phyloP scores from a whole-genome alignment of 2,113 vertebrate species.

The Speoplatyrhinus poulsoni region DNA sequence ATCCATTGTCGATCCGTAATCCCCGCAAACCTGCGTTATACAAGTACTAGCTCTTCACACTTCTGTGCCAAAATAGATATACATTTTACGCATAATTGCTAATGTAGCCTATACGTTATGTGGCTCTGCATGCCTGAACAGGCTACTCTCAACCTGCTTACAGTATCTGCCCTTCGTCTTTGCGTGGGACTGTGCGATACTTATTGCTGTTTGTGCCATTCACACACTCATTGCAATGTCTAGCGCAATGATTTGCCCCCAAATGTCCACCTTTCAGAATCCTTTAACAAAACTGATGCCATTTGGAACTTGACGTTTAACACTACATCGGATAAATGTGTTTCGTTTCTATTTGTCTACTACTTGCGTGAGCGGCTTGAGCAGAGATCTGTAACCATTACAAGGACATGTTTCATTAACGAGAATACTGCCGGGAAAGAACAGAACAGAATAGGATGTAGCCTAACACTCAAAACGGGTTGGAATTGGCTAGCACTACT shows the following conservation, averaged over 20 bases:
- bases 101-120: no score
- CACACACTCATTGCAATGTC: not conserved
- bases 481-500: constrained; percentile 3
- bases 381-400: constrained; percentile 2
- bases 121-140: no score
- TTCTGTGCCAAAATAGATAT: no score
- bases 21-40: no score
- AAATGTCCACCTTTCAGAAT: not conserved
- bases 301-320: not conserved
- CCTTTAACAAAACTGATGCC: constrained; percentile 8
- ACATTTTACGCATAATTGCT: no score
- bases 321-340: constrained; percentile 23
- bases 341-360: not conserved
- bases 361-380: constrained; percentile 11
- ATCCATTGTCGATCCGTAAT: no score
- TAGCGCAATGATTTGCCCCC: not conserved
- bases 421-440: constrained; percentile 27
- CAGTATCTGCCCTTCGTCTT: no score
- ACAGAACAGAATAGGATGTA: constrained; percentile 29
- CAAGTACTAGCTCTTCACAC: no score
- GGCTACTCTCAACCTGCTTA: no score
- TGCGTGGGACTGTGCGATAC: no score
- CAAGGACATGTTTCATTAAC: constrained; percentile 27
- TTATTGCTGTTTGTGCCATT: not conserved
- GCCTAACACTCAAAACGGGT: constrained; percentile 5